Base-by-base conservation (phyloP, 64 coral and sea anemone genomes). In the Trachythela sp. region DNA sequence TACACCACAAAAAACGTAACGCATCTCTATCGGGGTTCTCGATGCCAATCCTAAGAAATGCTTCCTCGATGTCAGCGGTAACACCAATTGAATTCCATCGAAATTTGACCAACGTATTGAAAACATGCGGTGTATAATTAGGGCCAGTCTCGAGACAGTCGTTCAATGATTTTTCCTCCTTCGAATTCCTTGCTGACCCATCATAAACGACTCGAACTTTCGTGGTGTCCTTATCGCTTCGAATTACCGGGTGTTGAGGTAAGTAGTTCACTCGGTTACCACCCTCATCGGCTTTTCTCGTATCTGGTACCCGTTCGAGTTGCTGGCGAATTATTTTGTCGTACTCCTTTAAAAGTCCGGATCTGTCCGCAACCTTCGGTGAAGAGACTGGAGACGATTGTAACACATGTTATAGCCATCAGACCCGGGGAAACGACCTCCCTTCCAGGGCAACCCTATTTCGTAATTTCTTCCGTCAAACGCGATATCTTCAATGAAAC, bases 1-100 rank as follows among this genome's bases (percentile, higher is more conserved):
- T 80, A 29, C 54, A 87, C 85, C 85, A 54, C 54, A 87, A 87
- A 36, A 87, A 87, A 56, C 85, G 85, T 50, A 54, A 58, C 34
- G 36, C 33, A 58, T 87, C 50, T 33, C 85, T 0, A 87, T 56
- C 85, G 4, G n/a, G 32, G 11, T 72, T 75, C 35, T 88, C 70
- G 54, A 87, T 87, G 48, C 85, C 85, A 15, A 59, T 37, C 85
- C 54, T 87, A 36, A 80, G 75, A 37, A 40, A 80, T 5, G 75
- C 75, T 29, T 80, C 34, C 31, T 80, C 75, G 8, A 80, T 13
- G 20, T 80, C 75, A 36, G 75, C 75, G 8, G 75, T 80, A 18
- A 80, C 33, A 40, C 9, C 3, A 80, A 40, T 80, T 36, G 75
- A 37, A 37, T 80, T 80, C 33, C 75, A 80, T 80, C 75, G 75